Conservation (phyloP, 2,113 vertebrate species). For the Poeciliopsis occidentalis region DNA sequence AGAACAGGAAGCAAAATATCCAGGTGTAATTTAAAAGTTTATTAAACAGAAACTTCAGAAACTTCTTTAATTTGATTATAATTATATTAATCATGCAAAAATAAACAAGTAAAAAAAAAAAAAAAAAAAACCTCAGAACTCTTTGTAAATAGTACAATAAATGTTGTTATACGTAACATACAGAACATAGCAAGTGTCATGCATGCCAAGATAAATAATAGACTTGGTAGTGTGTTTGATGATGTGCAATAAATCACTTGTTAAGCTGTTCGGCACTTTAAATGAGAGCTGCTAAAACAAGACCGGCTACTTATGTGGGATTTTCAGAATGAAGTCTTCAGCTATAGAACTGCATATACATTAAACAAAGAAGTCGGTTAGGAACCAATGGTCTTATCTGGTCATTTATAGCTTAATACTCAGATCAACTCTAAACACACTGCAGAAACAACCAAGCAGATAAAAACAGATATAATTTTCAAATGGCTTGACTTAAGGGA, state of each 20-base stretch:
- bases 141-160: slow-evolving; percentile 63
- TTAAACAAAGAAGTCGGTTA: slow-evolving; percentile 34
- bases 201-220: slow-evolving; percentile 72
- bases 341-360: slow-evolving; percentile 8
- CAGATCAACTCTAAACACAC: slow-evolving; percentile 48
- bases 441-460: slow-evolving; percentile 42
- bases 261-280: slow-evolving; percentile 23
- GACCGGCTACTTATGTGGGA: slow-evolving; percentile 24
- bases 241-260: slow-evolving; percentile 21
- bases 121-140: slow-evolving; percentile 59
- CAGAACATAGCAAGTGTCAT: slow-evolving; percentile 60
- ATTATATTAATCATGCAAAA: slow-evolving; percentile 73
- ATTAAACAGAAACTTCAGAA: slow-evolving; percentile 71
- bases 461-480: slow-evolving; percentile 46
- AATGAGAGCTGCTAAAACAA: slow-evolving; percentile 18
- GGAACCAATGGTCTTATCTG: slow-evolving; percentile 41
- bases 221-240: slow-evolving; percentile 62
- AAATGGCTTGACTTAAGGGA: slow-evolving; percentile 43
- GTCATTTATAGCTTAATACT: slow-evolving; percentile 50
- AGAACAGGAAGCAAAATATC: neutral
- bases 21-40: slow-evolving; percentile 60
- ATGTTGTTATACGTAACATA: slow-evolving; percentile 57
- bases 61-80: slow-evolving; percentile 68
- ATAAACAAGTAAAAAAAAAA: slow-evolving; percentile 51
- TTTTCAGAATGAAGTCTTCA: slow-evolving; percentile 26